Percentiles rank a stretch among this genome's conserved stretches.
Evolutionary conservation across 1,140 invertebrate genomes (phyloP).

Genomic region (Adelges cooleyi): DNA sequence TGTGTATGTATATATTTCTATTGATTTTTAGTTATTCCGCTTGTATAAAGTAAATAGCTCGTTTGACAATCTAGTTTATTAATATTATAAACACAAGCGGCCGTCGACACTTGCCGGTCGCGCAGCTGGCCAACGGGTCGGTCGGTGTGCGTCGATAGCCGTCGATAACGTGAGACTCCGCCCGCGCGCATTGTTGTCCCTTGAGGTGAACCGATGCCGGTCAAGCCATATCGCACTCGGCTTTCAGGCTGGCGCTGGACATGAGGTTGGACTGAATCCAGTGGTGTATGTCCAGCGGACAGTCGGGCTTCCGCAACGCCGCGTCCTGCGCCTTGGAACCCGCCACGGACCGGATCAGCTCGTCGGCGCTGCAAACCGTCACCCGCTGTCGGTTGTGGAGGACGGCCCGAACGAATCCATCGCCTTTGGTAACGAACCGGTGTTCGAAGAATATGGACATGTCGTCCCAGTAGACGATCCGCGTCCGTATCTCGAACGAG

Average conservation of each 20-base stretch:
- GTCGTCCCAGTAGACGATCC: slow-evolving; percentile 75
- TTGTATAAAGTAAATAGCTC: too few species aligned
- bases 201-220: too few species aligned
- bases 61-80: too few species aligned
- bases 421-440: slow-evolving; percentile 59
- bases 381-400: slow-evolving; percentile 62
- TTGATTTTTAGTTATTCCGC: too few species aligned
- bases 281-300: slow-evolving; percentile 47
- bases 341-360: slow-evolving; percentile 41
- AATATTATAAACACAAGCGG: too few species aligned
- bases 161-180: too few species aligned
- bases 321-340: slow-evolving; percentile 32
- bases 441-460: slow-evolving; percentile 76
- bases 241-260: slow-evolving; percentile 48
- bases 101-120: too few species aligned
- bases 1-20: too few species aligned
- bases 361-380: slow-evolving; percentile 54
- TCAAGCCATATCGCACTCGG: slow-evolving; percentile 35
- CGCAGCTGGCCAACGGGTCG: too few species aligned
- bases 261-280: slow-evolving; percentile 60
- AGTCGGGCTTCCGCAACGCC: slow-evolving; percentile 42
- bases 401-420: slow-evolving; percentile 69
- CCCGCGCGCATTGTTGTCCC: too few species aligned
- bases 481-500: slow-evolving; percentile 52
- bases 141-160: too few species aligned